A percentile compares a stretch with the other conserved stretches of the same genome.
Conservation (phyloP, 35 echinoderm and acorn worm genomes). For the Holothuria glaberrima region DNA sequence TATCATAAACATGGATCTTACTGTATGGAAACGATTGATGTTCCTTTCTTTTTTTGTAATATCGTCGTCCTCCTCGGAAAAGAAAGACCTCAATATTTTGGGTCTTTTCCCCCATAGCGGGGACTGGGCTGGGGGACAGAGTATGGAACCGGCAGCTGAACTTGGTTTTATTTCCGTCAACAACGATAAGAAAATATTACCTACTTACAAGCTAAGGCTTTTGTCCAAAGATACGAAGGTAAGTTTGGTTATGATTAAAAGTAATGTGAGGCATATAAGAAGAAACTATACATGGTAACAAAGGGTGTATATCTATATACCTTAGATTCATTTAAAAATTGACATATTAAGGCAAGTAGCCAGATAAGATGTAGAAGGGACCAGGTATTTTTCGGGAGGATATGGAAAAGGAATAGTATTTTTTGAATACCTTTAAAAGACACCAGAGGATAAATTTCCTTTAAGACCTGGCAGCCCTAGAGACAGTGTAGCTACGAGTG, state of each 20-base stretch:
- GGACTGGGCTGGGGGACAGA: background rate
- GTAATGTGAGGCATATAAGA: background rate
- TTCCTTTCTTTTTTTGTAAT: background rate
- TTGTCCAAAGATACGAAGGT: conserved; percentile 1
- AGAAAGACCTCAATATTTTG: background rate
- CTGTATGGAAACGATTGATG: background rate
- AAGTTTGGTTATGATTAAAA: background rate
- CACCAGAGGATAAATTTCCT: no score
- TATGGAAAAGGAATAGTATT: no score
- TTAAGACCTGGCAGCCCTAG: no score
- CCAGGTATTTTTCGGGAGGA: no score
- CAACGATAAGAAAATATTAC: background rate
- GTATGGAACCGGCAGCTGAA: background rate
- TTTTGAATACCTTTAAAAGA: no score
- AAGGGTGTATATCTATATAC: no score
- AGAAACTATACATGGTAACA: no score
- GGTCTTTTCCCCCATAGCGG: conserved; percentile 3
- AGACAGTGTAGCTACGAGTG: no score
- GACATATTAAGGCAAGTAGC: no score
- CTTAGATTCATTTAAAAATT: no score
- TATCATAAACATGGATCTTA: no score
- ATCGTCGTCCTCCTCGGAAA: background rate
- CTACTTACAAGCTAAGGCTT: background rate
- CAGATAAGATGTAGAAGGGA: no score
- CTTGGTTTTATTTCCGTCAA: background rate